These are phyloP conservation scores for Microcebus ravelobensis DNA, from an alignment of 2,113 vertebrate species.

Conservation along the genomic window DNA sequence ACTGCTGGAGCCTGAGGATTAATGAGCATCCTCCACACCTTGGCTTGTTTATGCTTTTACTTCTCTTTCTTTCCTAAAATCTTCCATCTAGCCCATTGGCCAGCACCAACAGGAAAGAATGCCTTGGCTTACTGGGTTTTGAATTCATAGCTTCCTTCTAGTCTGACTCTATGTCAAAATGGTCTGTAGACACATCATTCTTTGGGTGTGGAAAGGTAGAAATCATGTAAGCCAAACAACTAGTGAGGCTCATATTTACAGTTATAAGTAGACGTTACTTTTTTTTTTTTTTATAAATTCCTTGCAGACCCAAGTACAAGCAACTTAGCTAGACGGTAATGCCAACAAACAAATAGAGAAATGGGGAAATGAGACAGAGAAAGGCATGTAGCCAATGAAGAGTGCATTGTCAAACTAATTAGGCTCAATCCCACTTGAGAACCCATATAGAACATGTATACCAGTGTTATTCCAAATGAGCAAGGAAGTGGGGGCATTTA, in stretches of 20 bases:
- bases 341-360: not conserved
- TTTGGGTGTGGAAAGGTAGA: not conserved
- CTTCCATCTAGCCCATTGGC: not conserved
- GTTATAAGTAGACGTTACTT: not conserved
- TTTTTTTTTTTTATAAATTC: not conserved
- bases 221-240: not conserved
- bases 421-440: not conserved
- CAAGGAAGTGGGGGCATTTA: not conserved
- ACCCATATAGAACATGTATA: not conserved
- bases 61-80: conserved; percentile 45
- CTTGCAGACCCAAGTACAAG: not conserved
- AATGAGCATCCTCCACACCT: not conserved
- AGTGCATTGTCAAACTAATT: not conserved
- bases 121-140: not conserved
- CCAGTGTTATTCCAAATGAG: not conserved
- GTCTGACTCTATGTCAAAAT: not conserved
- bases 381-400: not conserved
- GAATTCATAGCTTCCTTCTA: conserved; percentile 22
- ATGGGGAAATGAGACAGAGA: not conserved
- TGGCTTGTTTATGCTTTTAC: not conserved
- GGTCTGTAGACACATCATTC: not conserved
- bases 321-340: not conserved
- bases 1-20: not conserved
- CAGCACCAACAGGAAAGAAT: not conserved
- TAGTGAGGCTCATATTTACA: not conserved